Evolutionary conservation across 2,113 vertebrate species (phyloP).

Genomic region (Neolamprologus hecqui): DNA sequence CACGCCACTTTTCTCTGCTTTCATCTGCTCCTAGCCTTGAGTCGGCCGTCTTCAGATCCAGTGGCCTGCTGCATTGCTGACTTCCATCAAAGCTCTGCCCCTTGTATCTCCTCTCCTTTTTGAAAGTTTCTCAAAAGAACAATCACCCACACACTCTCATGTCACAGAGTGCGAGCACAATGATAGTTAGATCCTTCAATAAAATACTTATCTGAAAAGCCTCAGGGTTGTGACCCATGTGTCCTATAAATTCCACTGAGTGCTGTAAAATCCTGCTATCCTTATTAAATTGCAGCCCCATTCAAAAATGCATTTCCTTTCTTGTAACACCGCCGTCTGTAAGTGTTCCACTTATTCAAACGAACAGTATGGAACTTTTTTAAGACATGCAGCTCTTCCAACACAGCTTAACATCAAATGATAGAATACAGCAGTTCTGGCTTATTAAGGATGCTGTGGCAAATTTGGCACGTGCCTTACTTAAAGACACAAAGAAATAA

Average conservation of each 20-base stretch:
- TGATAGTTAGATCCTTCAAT: background rate
- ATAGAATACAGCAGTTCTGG: background rate
- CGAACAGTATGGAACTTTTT: background rate
- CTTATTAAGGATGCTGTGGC: background rate
- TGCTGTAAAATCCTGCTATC: background rate
- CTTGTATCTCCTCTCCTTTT: background rate
- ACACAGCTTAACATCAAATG: background rate
- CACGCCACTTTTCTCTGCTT: background rate
- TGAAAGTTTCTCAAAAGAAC: background rate
- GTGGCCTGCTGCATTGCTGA: background rate
- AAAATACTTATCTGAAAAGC: background rate
- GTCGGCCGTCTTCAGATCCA: background rate
- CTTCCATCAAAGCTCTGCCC: constrained; percentile 1
- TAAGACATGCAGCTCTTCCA: background rate
- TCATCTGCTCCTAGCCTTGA: constrained; percentile 9
- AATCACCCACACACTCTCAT: background rate
- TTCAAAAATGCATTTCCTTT: background rate
- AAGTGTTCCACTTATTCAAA: background rate
- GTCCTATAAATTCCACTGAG: background rate
- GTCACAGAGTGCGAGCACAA: background rate
- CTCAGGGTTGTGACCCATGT: background rate
- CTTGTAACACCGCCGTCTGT: fast-evolving
- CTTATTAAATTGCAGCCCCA: background rate
- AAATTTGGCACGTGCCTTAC: background rate
- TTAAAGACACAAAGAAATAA: background rate